A percentile compares a stretch with the other conserved stretches of the same genome.
Evolutionary conservation across 2,797 vertebrate species (phyloP).

Genomic region (Benthosema pterotum): DNA sequence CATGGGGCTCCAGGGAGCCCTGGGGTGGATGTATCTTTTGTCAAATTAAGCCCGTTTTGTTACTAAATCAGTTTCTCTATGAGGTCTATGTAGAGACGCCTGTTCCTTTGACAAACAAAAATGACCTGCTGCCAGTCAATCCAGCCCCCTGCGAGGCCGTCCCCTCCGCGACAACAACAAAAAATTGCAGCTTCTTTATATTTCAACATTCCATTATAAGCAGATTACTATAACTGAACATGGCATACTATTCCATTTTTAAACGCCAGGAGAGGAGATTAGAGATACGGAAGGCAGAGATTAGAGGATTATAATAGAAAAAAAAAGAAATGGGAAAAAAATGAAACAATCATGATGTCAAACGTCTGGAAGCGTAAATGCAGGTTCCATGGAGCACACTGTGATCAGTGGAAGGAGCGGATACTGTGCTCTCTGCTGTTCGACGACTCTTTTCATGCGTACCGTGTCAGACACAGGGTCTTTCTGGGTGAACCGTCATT

Average conservation of each 20-base stretch:
- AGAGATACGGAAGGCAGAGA: slow-evolving; percentile 57
- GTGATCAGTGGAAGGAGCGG: no score
- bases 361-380: slow-evolving; percentile 32
- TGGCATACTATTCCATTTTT: slow-evolving; percentile 43
- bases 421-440: no score
- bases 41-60: slow-evolving; percentile 42
- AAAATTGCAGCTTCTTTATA: slow-evolving; percentile 44
- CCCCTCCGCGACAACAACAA: slow-evolving; percentile 46
- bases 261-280: slow-evolving; percentile 54
- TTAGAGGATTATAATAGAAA: slow-evolving; percentile 62
- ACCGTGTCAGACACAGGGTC: neutral
- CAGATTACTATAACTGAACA: slow-evolving; percentile 61
- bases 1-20: slow-evolving; percentile 13
- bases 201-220: slow-evolving; percentile 58
- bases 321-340: slow-evolving; percentile 9
- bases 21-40: slow-evolving; percentile 25
- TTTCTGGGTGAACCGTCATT: neutral
- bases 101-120: slow-evolving; percentile 53
- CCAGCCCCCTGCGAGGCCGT: slow-evolving; percentile 42
- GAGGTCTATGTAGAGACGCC: slow-evolving; percentile 59
- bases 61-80: slow-evolving; percentile 29
- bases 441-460: no score
- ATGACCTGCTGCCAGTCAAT: slow-evolving; percentile 48
- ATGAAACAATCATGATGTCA: slow-evolving; percentile 66
- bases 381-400: no score